Conservation (phyloP, 2,888 invertebrate genomes). For the Nowickia ferox region DNA sequence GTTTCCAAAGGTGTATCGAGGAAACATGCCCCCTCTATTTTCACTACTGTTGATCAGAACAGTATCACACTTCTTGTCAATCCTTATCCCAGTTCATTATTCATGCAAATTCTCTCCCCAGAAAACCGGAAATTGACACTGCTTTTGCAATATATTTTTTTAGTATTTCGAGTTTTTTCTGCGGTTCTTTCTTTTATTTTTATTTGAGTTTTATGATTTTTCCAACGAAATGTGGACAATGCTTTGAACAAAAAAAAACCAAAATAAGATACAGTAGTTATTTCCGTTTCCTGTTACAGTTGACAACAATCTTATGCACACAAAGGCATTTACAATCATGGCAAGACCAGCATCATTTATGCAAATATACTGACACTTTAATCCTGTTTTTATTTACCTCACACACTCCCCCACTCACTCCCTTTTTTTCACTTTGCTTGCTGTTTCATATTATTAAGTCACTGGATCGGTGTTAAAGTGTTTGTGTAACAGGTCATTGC, state of each 20-base stretch:
- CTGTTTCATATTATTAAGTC: background rate
- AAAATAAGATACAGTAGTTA: conserved; percentile 48
- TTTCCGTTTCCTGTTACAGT: conserved; percentile 69
- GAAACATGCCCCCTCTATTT: no score
- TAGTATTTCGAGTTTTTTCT: conserved; percentile 13
- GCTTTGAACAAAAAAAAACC: conserved; percentile 39
- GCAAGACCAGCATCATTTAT: conserved; percentile 42
- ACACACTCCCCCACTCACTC: background rate
- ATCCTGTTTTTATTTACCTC: conserved; percentile 40
- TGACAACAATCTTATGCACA: conserved; percentile 56
- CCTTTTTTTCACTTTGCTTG: background rate
- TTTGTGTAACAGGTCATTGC: conserved; percentile 69
- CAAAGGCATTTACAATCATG: conserved; percentile 1
- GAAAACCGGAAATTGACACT: conserved; percentile 63
- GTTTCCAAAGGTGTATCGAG: no score
- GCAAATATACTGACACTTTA: conserved; percentile 46
- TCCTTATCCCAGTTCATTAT: conserved; percentile 55
- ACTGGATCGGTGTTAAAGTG: conserved; percentile 5
- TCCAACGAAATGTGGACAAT: conserved; percentile 35
- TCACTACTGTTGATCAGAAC: no score
- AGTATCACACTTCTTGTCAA: no score
- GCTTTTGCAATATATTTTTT: conserved; percentile 24
- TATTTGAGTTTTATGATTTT: conserved; percentile 58
- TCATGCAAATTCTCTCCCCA: conserved; percentile 61
- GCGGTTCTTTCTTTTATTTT: background rate